phyloP scores from a whole-genome alignment of 2,113 vertebrate genomes.

The Prionailurus bengalensis region DNA sequence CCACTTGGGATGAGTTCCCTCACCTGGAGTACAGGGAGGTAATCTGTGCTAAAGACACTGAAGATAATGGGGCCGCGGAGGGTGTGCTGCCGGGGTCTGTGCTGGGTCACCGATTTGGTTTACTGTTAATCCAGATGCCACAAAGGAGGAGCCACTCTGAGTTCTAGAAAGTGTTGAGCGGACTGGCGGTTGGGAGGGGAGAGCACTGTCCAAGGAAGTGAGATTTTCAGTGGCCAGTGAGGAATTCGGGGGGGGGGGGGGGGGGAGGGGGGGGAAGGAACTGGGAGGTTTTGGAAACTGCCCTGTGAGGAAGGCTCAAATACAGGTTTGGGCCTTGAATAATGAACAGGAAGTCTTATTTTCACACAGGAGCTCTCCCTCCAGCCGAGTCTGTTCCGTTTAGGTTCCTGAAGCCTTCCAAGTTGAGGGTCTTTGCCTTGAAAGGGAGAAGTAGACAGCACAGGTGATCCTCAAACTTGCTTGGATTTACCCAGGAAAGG shows the following conservation, averaged over 20 bases:
- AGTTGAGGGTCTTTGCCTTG: not conserved
- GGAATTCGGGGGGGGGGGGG: rapidly evolving
- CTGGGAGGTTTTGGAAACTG: not conserved
- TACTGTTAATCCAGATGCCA: not conserved
- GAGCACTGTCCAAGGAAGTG: not conserved
- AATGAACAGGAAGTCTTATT: not conserved
- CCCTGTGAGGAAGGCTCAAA: not conserved
- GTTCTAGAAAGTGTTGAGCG: not conserved
- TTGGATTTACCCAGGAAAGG: not conserved
- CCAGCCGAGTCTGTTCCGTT: not conserved
- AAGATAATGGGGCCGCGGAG: not conserved
- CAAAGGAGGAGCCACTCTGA: not conserved
- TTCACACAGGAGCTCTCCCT: not conserved
- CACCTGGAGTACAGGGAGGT: not conserved
- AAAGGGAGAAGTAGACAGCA: not conserved
- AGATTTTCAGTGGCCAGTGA: not conserved
- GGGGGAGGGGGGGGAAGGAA: not conserved
- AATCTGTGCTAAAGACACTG: not conserved
- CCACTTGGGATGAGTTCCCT: not conserved
- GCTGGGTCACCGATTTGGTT: not conserved
- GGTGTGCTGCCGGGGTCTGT: not conserved
- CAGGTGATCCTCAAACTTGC: not conserved
- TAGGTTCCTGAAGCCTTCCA: not conserved
- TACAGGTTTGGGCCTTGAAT: not conserved
- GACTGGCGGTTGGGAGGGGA: not conserved